Base-by-base conservation (phyloP, 2,888 invertebrate genomes). In the Ditula angustiorana region DNA sequence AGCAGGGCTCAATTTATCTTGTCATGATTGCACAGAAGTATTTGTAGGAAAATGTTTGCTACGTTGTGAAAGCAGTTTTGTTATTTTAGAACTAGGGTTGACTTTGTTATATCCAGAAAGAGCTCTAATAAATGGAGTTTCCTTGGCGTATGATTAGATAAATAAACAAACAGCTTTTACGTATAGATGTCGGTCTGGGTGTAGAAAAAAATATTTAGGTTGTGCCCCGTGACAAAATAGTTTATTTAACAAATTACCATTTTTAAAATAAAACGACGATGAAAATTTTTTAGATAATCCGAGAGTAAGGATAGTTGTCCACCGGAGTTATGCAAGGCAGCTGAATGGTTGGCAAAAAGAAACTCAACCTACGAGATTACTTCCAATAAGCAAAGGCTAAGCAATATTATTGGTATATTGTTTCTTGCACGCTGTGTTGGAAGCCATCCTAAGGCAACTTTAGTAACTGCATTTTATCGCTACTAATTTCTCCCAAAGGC, bases 61-160 rank as follows among this genome's bases (percentile, higher is more conserved):
- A 30, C 13, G 16, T 49, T 26, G 24, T n/a, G 19, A 26, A 21
- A 49, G n/a, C 59, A 47, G 26, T 37, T 2, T n/a, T 49, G 26
- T 13, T 49, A n/a, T 47, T 5, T 24, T 13, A 7, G 23, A 7
- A 5, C 3, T 58, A 63, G 10, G 44, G 63, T 52, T 13, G 28
- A 30, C 35, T 66, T 58, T 67, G 10, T 26, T 21, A 7, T 16
- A 13, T 16, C 33, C 1, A 11, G 4, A 2, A 7, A 11, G 41
- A 10, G 21, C n/a, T 30, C 8, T 30, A 1, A 11, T 5, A 19
- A 21, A 33, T 16, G 13, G 2, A 3, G 24, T 49, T 55, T 55
- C 16, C 19, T 30, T 52, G 26, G 33, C 47, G 52, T 70, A 61
- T 67, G 67, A 70, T 73, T 70, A 69, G 49, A 50, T 69, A 70